Percentiles rank a stretch among this genome's conserved stretches.
Evolutionary conservation across 2,113 vertebrate genomes (phyloP).

Genomic region (Phalacrocorax pelagicus): DNA sequence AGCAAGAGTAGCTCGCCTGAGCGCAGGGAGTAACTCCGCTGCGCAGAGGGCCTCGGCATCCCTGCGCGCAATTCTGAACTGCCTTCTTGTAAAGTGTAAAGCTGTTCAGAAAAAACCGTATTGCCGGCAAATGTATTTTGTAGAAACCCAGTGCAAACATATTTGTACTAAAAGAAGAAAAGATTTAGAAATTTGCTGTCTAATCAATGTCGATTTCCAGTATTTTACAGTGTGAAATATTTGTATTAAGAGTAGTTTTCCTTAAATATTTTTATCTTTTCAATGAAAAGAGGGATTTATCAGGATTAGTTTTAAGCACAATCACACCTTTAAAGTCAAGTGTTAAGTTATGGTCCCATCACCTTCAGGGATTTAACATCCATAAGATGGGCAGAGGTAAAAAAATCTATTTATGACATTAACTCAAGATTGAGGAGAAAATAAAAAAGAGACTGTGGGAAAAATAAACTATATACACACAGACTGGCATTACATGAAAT

Average conservation of each 20-base stretch:
- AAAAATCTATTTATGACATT: neutral
- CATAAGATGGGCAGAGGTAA: neutral
- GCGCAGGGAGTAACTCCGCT: neutral
- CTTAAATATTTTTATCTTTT: neutral
- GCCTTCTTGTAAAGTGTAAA: neutral
- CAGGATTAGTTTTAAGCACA: neutral
- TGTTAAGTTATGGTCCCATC: neutral
- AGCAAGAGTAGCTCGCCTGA: fast-evolving
- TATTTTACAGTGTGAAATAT: neutral
- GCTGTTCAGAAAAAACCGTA: neutral
- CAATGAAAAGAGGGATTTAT: neutral
- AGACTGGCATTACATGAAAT: neutral
- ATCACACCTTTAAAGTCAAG: neutral
- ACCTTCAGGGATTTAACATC: neutral
- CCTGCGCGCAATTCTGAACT: neutral
- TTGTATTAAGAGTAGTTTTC: neutral
- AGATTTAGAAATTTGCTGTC: neutral
- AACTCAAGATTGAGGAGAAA: neutral
- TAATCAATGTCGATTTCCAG: neutral
- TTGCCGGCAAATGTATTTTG: neutral
- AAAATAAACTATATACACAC: neutral
- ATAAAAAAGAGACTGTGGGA: neutral
- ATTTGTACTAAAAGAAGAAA: neutral
- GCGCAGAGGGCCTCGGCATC: neutral
- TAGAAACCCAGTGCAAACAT: neutral